phyloP scores from a whole-genome alignment of 1,140 invertebrate genomes.

The Nephila pilipes region DNA sequence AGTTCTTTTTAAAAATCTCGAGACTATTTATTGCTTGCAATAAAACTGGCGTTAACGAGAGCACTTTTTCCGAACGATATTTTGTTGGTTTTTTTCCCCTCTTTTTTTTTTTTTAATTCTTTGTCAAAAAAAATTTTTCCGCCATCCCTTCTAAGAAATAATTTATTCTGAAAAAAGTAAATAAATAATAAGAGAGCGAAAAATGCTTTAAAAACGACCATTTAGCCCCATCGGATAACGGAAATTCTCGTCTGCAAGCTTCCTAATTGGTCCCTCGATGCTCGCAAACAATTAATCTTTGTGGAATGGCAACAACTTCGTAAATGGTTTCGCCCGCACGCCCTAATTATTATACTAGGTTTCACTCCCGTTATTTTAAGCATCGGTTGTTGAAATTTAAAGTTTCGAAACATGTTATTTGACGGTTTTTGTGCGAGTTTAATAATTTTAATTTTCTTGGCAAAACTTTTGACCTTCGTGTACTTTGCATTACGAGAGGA shows the following conservation, averaged over 20 bases:
- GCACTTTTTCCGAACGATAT: neutral
- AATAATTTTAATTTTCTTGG: conserved; percentile 33
- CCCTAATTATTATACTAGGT: conserved; percentile 37
- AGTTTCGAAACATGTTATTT: conserved; percentile 6
- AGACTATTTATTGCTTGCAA: neutral
- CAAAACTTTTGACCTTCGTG: neutral
- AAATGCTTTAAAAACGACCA: conserved; percentile 37
- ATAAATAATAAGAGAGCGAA: neutral
- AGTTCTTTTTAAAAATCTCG: too few species aligned
- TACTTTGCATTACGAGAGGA: neutral
- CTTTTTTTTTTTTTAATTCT: neutral
- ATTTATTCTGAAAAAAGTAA: conserved; percentile 1
- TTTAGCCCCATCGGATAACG: conserved; percentile 20
- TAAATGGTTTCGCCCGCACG: conserved; percentile 10
- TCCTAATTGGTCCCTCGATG: conserved; percentile 44
- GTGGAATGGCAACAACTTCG: conserved; percentile 37
- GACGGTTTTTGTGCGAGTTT: neutral
- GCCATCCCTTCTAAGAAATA: neutral
- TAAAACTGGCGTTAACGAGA: neutral
- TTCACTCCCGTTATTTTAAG: conserved; percentile 7
- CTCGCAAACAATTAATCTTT: conserved; percentile 47
- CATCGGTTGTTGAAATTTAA: neutral
- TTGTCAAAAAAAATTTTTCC: neutral
- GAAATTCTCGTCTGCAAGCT: conserved; percentile 37
- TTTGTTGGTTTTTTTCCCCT: neutral